Percentiles rank a stretch among this genome's conserved stretches.
phyloP scores from a whole-genome alignment of 2,113 vertebrate genomes.

The Noturus placidus region DNA sequence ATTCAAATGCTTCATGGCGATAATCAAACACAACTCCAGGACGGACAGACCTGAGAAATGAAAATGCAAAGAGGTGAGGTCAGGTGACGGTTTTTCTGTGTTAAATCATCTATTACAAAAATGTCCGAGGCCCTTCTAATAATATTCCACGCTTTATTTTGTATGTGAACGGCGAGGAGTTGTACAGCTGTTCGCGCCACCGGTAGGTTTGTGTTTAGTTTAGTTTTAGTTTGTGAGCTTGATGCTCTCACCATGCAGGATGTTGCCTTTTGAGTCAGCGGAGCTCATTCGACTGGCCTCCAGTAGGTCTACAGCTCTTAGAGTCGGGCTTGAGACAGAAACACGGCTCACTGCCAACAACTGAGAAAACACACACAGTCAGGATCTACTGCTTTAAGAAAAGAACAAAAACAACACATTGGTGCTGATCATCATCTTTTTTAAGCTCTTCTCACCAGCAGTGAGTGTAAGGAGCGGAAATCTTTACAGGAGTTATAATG shows the following conservation, averaged over 20 bases:
- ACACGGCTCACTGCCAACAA: constrained; percentile 78
- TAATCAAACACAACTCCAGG: constrained; percentile 92
- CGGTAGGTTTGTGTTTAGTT: background rate
- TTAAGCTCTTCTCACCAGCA: constrained; percentile 75
- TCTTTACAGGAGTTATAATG: constrained; percentile 84
- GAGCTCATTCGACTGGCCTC: constrained; percentile 78
- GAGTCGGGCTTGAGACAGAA: constrained; percentile 69
- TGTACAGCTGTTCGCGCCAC: background rate
- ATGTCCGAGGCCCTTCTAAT: background rate
- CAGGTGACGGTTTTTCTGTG: background rate
- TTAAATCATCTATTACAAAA: background rate
- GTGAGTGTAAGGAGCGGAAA: constrained; percentile 79
- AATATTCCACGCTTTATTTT: background rate
- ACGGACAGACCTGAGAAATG: constrained; percentile 82
- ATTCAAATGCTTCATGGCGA: constrained; percentile 96
- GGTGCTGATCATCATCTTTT: background rate
- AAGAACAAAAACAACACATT: background rate
- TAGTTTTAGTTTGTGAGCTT: background rate
- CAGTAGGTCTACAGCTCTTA: constrained; percentile 76
- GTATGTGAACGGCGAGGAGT: background rate
- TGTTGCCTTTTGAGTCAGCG: constrained; percentile 82
- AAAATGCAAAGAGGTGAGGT: background rate
- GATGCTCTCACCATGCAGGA: constrained; percentile 83
- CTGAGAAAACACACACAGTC: constrained; percentile 61
- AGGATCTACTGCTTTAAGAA: background rate